Conservation (phyloP, 2,113 vertebrate genomes). For the Abramis brama region DNA sequence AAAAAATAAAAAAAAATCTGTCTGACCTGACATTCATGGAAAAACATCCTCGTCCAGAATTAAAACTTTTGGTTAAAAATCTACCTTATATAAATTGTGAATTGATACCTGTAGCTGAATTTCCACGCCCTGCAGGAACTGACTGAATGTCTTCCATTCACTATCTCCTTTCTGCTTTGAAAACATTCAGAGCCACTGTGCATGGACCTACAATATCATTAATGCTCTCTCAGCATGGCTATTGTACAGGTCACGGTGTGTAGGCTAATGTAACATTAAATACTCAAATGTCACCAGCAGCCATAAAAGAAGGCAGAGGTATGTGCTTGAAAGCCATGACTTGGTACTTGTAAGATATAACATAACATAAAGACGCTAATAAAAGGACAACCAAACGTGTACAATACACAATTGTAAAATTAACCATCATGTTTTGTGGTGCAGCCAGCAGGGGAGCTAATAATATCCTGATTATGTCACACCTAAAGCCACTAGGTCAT, state of each 20-base stretch:
- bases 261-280: neutral
- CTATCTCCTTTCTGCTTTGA: neutral
- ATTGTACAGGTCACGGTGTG: neutral
- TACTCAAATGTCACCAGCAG: neutral
- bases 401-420: neutral
- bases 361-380: neutral
- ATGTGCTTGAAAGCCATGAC: neutral
- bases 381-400: neutral
- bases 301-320: too few relatives aligned
- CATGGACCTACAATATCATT: neutral
- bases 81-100: neutral
- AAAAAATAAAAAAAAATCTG: neutral
- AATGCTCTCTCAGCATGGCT: neutral
- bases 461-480: neutral
- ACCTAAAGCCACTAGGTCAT: neutral
- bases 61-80: too few relatives aligned
- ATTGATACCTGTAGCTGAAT: neutral
- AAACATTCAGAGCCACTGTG: neutral
- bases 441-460: neutral
- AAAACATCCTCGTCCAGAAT: too few relatives aligned
- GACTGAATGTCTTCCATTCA: neutral
- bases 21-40: neutral
- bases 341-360: neutral
- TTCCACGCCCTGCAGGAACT: neutral
- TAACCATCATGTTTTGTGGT: neutral